These are phyloP conservation scores for Elanus axillaris DNA, from an alignment of 2,113 vertebrate genomes.

Conservation along the genomic window DNA sequence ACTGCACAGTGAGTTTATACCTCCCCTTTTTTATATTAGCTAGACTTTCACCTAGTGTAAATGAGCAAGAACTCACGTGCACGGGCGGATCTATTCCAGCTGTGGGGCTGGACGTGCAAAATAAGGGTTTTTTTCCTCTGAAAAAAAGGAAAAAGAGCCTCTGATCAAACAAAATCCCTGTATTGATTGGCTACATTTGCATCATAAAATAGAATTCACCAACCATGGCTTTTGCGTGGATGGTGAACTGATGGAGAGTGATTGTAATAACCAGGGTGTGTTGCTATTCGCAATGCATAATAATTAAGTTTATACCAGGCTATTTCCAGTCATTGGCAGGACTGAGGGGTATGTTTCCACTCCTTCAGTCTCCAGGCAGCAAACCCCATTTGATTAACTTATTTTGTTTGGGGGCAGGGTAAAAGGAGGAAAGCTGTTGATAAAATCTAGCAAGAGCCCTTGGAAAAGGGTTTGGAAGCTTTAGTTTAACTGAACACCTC, in stretches of 20 bases:
- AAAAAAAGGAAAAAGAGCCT: not conserved
- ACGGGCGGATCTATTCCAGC: not conserved
- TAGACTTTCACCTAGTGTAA: not conserved
- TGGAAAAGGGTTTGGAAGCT: not conserved
- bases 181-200: constrained; percentile 47
- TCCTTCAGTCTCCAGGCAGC: not conserved
- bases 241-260: constrained; percentile 11
- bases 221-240: not conserved
- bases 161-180: constrained; percentile 5
- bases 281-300: not conserved
- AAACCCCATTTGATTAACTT: not conserved
- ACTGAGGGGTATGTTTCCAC: not conserved
- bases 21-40: not conserved
- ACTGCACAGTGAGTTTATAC: not conserved
- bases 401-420: not conserved
- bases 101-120: not conserved
- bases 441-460: not conserved
- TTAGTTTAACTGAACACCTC: not conserved
- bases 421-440: not conserved
- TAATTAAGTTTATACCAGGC: not conserved
- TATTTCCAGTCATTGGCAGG: not conserved
- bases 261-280: not conserved
- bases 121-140: not conserved
- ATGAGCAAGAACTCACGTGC: not conserved
- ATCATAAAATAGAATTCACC: constrained; percentile 62